Evolutionary conservation across 2,797 vertebrate species (phyloP).

Genomic region (Limnodromus scolopaceus): DNA sequence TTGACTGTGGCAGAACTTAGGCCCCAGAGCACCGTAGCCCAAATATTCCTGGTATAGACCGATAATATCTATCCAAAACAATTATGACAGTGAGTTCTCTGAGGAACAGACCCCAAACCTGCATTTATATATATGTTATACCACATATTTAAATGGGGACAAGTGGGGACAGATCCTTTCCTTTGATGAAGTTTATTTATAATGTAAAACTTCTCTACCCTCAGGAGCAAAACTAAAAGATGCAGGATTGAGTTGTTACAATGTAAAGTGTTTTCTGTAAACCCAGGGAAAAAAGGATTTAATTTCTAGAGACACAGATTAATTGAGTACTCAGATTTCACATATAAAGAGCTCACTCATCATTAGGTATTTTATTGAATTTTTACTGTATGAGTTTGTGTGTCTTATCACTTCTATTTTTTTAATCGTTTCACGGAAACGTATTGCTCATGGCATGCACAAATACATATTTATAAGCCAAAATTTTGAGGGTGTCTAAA

Average conservation of each 20-base stretch:
- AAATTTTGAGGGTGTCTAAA: neutral
- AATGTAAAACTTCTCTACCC: neutral
- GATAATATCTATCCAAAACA: slow-evolving; percentile 6
- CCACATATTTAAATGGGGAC: neutral
- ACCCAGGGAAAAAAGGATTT: neutral
- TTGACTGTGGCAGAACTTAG: neutral
- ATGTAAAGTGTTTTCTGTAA: neutral
- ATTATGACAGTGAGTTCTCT: slow-evolving; percentile 1
- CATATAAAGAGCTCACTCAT: neutral
- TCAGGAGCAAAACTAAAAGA: neutral
- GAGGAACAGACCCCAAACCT: neutral
- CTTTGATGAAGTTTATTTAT: neutral
- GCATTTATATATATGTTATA: neutral
- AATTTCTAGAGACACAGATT: neutral
- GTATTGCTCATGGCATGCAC: neutral
- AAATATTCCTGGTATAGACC: neutral
- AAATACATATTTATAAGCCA: neutral
- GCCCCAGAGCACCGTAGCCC: neutral
- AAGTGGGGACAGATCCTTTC: neutral
- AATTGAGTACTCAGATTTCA: neutral
- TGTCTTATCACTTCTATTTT: neutral
- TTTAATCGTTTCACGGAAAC: neutral
- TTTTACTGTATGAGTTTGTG: neutral
- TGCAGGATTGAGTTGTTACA: neutral
- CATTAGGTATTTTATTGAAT: neutral